Percentiles rank a stretch among this genome's conserved stretches.
Conservation (phyloP, 92 coral and sea anemone genomes). For the Desmophyllum pertusum region DNA sequence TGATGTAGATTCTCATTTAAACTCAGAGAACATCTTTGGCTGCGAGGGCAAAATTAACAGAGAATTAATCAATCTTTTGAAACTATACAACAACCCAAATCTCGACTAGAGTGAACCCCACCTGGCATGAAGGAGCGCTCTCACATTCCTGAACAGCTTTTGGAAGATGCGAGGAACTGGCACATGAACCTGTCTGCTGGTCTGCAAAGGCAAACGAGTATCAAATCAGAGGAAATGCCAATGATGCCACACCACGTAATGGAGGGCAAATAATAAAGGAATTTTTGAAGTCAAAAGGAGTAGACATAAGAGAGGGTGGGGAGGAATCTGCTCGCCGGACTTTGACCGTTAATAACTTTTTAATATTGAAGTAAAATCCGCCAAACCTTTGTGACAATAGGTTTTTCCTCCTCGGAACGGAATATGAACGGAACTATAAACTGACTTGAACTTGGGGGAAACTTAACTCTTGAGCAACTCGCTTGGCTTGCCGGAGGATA, state of each 20-base stretch:
- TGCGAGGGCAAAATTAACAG: slow-evolving; percentile 29
- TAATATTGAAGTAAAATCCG: too few relatives aligned
- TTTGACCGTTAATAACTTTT: too few relatives aligned
- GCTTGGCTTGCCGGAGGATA: too few relatives aligned
- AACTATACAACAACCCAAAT: slow-evolving; percentile 25
- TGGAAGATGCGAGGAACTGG: slow-evolving; percentile 43
- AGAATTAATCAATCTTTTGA: slow-evolving; percentile 35
- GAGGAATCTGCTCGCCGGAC: too few relatives aligned
- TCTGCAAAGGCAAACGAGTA: slow-evolving; percentile 44
- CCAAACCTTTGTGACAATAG: too few relatives aligned
- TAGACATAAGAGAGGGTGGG: slow-evolving; percentile 38
- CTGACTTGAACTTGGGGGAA: too few relatives aligned
- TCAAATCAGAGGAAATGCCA: slow-evolving; percentile 27
- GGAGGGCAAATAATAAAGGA: slow-evolving; percentile 39
- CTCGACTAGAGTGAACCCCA: slow-evolving; percentile 33
- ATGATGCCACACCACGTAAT: slow-evolving; percentile 33
- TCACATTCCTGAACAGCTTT: slow-evolving; percentile 45
- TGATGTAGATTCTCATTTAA: slow-evolving; percentile 34
- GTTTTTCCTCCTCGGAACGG: too few relatives aligned
- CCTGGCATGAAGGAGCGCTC: slow-evolving; percentile 31
- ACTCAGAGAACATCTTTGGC: slow-evolving; percentile 37
- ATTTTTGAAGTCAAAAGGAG: slow-evolving; percentile 31
- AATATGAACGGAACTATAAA: too few relatives aligned
- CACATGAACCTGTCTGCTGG: slow-evolving; percentile 38
- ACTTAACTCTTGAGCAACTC: too few relatives aligned